phyloP scores from a whole-genome alignment of 2,797 vertebrate genomes.

The Aplochiton taeniatus region DNA sequence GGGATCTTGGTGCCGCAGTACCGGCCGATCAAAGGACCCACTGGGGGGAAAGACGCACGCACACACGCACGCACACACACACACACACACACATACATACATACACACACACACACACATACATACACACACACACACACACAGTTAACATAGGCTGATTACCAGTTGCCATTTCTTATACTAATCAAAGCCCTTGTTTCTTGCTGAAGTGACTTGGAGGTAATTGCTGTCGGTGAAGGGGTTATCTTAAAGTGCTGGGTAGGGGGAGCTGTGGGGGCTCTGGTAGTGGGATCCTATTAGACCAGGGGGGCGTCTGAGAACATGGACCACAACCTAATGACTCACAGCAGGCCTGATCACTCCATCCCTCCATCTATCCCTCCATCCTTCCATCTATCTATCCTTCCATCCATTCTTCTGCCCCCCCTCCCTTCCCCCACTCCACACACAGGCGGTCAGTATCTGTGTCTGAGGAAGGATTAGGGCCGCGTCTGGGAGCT shows the following conservation, averaged over 20 bases:
- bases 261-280: no score
- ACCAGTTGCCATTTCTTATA: no score
- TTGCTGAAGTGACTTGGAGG: no score
- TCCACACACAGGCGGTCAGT: no score
- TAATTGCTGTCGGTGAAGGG: no score
- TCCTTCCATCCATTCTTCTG: conserved; percentile 28
- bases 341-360: neutral
- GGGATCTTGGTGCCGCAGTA: conserved; percentile 94
- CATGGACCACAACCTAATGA: no score
- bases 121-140: conserved; percentile 21
- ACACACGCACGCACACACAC: conserved; percentile 20
- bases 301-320: no score
- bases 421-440: conserved; percentile 21
- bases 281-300: no score
- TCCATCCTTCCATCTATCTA: conserved; percentile 21
- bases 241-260: no score
- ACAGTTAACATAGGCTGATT: neutral
- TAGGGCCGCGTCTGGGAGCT: neutral
- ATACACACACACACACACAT: neutral
- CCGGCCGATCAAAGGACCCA: conserved; percentile 94
- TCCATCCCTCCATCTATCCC: conserved; percentile 50
- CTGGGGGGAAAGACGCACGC: conserved; percentile 56
- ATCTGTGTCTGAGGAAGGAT: neutral
- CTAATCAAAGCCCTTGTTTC: no score
- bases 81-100: conserved; percentile 20